Conservation (phyloP, 2,113 vertebrate species). For the Stegostoma tigrinum region DNA sequence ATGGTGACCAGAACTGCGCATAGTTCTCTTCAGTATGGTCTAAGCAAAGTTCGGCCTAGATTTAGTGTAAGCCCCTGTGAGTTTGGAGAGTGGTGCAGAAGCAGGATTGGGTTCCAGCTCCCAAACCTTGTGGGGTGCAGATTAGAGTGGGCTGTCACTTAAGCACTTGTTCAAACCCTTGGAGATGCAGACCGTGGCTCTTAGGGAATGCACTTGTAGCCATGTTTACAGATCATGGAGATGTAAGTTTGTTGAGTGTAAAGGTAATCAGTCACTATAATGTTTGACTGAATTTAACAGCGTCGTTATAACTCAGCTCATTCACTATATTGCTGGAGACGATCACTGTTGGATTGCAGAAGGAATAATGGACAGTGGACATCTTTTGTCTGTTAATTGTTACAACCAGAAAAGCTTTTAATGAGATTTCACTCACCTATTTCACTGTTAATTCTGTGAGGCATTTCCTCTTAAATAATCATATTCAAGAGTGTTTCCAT, state of each 20-base stretch:
- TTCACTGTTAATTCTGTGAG: neutral
- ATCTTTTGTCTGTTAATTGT: neutral
- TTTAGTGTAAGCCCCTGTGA: no score
- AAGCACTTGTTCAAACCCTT: neutral
- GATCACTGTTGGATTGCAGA: neutral
- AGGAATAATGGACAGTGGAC: neutral
- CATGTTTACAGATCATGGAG: neutral
- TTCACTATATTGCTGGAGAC: neutral
- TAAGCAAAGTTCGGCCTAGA: no score
- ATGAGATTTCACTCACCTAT: neutral
- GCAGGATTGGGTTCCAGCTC: neutral
- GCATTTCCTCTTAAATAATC: neutral
- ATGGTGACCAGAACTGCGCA: no score
- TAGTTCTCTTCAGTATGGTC: no score
- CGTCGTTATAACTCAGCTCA: neutral
- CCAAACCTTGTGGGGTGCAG: neutral
- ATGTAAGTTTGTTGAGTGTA: neutral
- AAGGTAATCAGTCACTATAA: neutral
- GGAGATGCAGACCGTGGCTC: neutral
- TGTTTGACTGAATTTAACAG: neutral
- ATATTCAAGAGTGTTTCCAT: neutral
- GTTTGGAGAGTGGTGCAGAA: neutral
- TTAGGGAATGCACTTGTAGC: neutral
- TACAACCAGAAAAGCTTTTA: neutral
- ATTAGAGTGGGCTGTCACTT: neutral